Evolutionary conservation across 2,888 invertebrate species (phyloP), one percentile per base, ranked within the genome.

Genomic region (Lymantria monacha): DNA sequence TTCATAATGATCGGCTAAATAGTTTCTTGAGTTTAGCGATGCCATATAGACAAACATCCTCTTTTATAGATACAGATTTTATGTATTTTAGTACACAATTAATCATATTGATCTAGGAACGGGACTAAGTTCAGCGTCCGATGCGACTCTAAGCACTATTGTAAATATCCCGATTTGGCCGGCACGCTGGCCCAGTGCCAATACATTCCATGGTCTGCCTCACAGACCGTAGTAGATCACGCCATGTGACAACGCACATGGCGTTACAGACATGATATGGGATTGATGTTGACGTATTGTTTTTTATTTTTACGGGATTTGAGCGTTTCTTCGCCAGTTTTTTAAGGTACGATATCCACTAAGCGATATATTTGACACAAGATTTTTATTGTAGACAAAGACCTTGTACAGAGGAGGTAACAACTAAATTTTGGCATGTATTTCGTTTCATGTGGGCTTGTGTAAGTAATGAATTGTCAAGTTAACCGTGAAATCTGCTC

Each of bases 111-210:
- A 46, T 53, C 37, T 42, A 48, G 37, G 42, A n/a, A 12, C 38
- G 11, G 11, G 38, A 38, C 38, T 68, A 72, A 70, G 75, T 76
- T 74, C 76, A 76, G 63, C 72, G 71, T 63, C 70, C 72, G 64
- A 57, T 41, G 55, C 49, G 66, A 67, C 66, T 63, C 45, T 57
- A 66, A 63, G 55, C 58, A 52, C 69, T 59, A 69, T 70, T 74
- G 80, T 79, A 81, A 81, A 82, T 77, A 78, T 82, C 79, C 81
- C 76, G 72, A 75, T 81, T 79, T 76, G 79, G 76, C 75, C 55
- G 72, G 57, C 61, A 59, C 53, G 22, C 69, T 87, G 87, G 87
- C 85, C 59, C 0, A 3, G 33, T 38, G 74, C 87, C 87, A 88
- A 76, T 55, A 72, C 78, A 77, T 80, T 70, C 77, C 76, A 55